A percentile compares a stretch with the other conserved stretches of the same genome.
Evolutionary conservation across 2,797 vertebrate genomes (phyloP).

Genomic region (Danio albolineatus): DNA sequence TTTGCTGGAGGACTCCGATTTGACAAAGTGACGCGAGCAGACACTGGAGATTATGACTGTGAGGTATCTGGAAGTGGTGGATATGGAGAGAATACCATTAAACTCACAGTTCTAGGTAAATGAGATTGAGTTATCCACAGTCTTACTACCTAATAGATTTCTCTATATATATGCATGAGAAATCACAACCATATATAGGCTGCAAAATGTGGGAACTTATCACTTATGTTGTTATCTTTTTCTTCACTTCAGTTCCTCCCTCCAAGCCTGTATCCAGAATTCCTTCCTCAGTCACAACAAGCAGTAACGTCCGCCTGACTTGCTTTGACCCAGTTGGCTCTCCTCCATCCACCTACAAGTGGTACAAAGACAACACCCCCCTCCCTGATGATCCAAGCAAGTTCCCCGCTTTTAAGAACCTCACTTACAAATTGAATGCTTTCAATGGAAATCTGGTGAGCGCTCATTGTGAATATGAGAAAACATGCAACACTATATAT

Average conservation of each 20-base stretch:
- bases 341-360: constrained; percentile 80
- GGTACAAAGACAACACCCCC: constrained; percentile 77
- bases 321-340: constrained; percentile 81
- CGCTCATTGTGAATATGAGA: neutral
- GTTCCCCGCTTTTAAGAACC: constrained; percentile 80
- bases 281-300: constrained; percentile 82
- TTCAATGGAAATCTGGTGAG: constrained; percentile 83
- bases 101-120: constrained; percentile 84
- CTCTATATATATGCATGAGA: neutral
- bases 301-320: constrained; percentile 62
- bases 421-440: constrained; percentile 80
- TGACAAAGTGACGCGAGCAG: constrained; percentile 74
- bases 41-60: constrained; percentile 84
- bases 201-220: neutral
- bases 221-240: neutral
- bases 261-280: constrained; percentile 76
- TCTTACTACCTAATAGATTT: too few species aligned
- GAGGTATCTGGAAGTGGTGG: constrained; percentile 74
- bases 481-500: neutral
- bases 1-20: constrained; percentile 72
- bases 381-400: constrained; percentile 79
- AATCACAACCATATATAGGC: neutral
- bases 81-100: constrained; percentile 70
- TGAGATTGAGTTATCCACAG: neutral
- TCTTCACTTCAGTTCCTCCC: constrained; percentile 80